Evolutionary conservation across 2,113 vertebrate genomes (phyloP), one percentile per base, ranked within the genome.

Genomic region (Chionodraco myersi): DNA sequence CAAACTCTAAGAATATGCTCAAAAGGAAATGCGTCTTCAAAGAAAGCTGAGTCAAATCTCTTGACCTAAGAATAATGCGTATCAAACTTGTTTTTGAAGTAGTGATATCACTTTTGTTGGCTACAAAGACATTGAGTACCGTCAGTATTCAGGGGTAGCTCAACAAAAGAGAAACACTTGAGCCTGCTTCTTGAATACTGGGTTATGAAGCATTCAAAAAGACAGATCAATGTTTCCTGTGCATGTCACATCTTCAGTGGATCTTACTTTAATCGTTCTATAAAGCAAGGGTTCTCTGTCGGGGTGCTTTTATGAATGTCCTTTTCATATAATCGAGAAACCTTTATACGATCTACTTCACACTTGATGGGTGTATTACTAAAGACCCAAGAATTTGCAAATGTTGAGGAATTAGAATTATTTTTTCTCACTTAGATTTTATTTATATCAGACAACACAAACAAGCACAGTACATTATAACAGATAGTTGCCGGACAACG

Each of bases 171-270:
- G 15, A 58, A 74, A 30, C 21, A 23, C 47, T 79, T 56, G 10
- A 82, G 57, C 44, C 30, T 52, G 23, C 36, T 59, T 68, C 51
- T 75, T 30, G 23, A 81, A 71, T 58, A 60, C 72, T 74, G 73
- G 65, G 18, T 49, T 73, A 56, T n/a, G 16, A 64, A 30, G 15
- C 61, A 51, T 68, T 72, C 49, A 34, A 10, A 54, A 41, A 66
- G 62, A 66, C 52, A 45, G 7, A 58, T 3, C 1, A 45, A 56
- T 68, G 64, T 54, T 23, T 36, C 49, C 9, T 36, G 44, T 45
- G 59, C 21, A 51, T 6, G 13, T 41, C 44, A 18, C 6, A 2
- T 53, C 47, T 13, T 11, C 8, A 18, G 26, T 21, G 13, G 15
- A 52, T 58, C 15, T 58, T 14, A 16, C 57, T 80, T 71, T 41